Evolutionary conservation across 2,113 vertebrate genomes (phyloP), one percentile per base, ranked within the genome.

Genomic region (Patagioenas fasciata): DNA sequence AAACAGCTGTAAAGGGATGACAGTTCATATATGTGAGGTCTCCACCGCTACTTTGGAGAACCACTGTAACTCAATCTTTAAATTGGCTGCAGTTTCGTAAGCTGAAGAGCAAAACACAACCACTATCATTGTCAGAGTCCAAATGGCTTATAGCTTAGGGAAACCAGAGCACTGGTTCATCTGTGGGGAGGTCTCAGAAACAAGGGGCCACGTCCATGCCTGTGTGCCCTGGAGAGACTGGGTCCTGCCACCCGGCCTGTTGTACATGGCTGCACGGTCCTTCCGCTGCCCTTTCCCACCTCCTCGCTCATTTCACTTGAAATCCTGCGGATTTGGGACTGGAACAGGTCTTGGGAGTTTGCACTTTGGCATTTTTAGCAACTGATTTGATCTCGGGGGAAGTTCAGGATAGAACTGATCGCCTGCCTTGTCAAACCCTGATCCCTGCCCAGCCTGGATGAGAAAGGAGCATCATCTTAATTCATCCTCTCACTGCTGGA

Each of bases 151-250:
- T 21, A 38, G 57, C 36, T 77, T n/a, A 29, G 32, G 24, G 61
- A 31, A 38, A 70, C 24, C 3, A 38, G 19, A 23, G 19, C 32
- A 29, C 19, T 19, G 10, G 28, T 19, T 40, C 10, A 2, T 51
- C 19, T 40, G 16, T 40, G 16, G 65, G 50, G 12, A 65, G 40
- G 12, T 13, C 32, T 31, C 36, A 58, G 62, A 38, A 51, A 71
- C 16, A 53, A 17, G 15, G 8, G 71, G 28, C 18, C 23, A 4
- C 0, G 2, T 18, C 19, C 7, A 8, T 2, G 6, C 8, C 21
- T 11, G 0, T 0, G 0, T 26, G 17, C 42, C 14, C 34, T 20
- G 9, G 34, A 58, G 36, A 40, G 19, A 29, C 34, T 29, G 31
- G 5, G 34, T 19, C 4, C 53, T 58, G 60, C 60, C 8, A 9